Percentiles rank a stretch among this genome's conserved stretches.
These are phyloP conservation scores for Incurvaria masculella DNA, from an alignment of 2,888 invertebrate species.

Conservation along the genomic window DNA sequence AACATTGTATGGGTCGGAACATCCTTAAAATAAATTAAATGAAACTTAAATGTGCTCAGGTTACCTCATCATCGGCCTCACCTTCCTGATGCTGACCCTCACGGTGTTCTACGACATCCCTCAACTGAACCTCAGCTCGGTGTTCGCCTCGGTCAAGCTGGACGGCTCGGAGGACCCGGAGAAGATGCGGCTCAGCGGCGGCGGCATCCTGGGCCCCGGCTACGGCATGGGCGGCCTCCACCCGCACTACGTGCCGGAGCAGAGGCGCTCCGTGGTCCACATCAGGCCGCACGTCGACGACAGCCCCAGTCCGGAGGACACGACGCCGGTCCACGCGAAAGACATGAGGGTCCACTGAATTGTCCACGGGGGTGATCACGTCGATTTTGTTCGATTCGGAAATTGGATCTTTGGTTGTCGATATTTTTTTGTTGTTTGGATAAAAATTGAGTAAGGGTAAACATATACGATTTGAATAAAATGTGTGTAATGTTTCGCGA, in stretches of 20 bases:
- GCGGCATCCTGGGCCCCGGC: constrained; percentile 24
- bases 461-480: background rate
- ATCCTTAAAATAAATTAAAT: too few species aligned
- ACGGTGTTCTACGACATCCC: constrained; percentile 88
- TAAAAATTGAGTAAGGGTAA: constrained; percentile 1
- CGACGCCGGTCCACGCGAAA: constrained; percentile 59
- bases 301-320: constrained; percentile 69
- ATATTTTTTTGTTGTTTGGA: background rate
- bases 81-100: constrained; percentile 80
- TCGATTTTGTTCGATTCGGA: constrained; percentile 1
- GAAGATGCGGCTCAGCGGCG: constrained; percentile 62
- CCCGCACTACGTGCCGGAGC: constrained; percentile 32
- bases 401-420: too few species aligned
- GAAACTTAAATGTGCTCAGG: too few species aligned
- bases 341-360: constrained; percentile 54
- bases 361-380: too few species aligned
- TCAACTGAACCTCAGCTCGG: constrained; percentile 77
- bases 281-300: constrained; percentile 64
- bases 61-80: constrained; percentile 76
- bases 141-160: constrained; percentile 66
- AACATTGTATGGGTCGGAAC: too few species aligned
- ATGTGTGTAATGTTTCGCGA: too few species aligned
- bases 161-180: constrained; percentile 57
- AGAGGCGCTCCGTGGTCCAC: constrained; percentile 60
- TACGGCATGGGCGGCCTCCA: constrained; percentile 28